phyloP scores from a whole-genome alignment of 2,888 invertebrate species.

The Geophilus truncorum region DNA sequence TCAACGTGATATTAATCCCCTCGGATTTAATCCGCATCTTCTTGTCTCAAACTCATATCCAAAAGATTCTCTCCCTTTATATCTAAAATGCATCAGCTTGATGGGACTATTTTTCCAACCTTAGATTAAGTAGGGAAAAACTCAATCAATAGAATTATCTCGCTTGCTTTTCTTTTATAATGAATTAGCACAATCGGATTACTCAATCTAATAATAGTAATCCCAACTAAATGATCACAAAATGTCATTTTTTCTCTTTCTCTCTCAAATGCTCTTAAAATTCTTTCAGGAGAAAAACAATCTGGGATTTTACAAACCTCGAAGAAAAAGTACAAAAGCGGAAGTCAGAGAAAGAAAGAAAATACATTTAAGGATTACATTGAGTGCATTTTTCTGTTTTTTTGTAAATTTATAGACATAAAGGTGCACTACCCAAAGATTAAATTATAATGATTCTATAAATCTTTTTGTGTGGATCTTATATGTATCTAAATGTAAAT shows the following conservation, averaged over 20 bases:
- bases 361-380: not conserved
- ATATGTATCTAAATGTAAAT: no score
- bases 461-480: not conserved
- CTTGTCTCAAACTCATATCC: not conserved
- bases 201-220: not conserved
- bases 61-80: not conserved
- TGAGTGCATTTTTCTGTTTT: conserved; percentile 1
- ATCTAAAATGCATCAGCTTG: not conserved
- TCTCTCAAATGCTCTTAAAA: not conserved
- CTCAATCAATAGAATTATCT: not conserved
- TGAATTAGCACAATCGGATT: conserved; percentile 9
- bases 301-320: no score
- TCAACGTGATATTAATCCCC: conserved; percentile 1
- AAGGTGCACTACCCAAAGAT: not conserved
- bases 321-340: not conserved
- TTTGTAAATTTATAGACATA: not conserved
- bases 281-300: not conserved
- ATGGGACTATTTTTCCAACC: not conserved
- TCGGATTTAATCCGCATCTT: not conserved
- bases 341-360: not conserved
- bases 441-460: not conserved
- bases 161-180: not conserved
- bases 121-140: not conserved
- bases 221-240: not conserved
- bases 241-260: not conserved